These are phyloP conservation scores for Guaruba guarouba DNA, from an alignment of 2,113 vertebrate species.

Conservation along the genomic window DNA sequence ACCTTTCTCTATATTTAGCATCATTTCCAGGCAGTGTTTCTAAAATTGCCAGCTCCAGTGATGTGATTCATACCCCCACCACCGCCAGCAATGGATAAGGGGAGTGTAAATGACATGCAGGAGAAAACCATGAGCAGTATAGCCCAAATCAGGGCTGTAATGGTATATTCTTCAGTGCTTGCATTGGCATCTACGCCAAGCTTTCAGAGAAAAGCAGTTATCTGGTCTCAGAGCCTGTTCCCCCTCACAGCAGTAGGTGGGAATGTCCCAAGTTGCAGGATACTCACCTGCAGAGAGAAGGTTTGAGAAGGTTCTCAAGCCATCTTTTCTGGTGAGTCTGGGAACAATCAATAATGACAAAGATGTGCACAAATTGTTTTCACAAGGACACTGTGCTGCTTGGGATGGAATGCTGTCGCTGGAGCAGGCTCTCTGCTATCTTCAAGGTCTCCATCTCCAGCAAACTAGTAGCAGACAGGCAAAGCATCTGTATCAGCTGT, in stretches of 20 bases:
- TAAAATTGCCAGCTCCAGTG: constrained; percentile 57
- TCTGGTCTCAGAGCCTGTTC: not conserved
- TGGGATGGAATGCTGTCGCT: not conserved
- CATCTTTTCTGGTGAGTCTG: not conserved
- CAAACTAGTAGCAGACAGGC: not conserved
- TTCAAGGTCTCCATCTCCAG: not conserved
- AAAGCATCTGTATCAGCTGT: not conserved
- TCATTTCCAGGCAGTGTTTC: constrained; percentile 39
- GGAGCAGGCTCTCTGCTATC: not conserved
- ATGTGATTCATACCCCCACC: constrained; percentile 55
- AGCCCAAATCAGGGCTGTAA: not conserved
- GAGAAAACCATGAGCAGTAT: constrained; percentile 7
- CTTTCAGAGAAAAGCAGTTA: not conserved
- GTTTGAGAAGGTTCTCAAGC: not conserved
- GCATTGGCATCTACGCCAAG: not conserved
- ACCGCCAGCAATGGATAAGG: constrained; percentile 4
- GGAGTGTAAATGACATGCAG: constrained; percentile 32
- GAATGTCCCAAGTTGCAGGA: not conserved
- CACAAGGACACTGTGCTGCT: not conserved
- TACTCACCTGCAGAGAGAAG: not conserved
- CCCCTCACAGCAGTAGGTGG: not conserved
- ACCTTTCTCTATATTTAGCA: constrained; percentile 45
- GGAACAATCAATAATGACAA: not conserved
- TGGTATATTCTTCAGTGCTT: not conserved
- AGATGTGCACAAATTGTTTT: not conserved